A percentile compares a stretch with the other conserved stretches of the same genome.
Conservation (phyloP, 1,140 invertebrate genomes). For the Gonioctena quinquepunctata region DNA sequence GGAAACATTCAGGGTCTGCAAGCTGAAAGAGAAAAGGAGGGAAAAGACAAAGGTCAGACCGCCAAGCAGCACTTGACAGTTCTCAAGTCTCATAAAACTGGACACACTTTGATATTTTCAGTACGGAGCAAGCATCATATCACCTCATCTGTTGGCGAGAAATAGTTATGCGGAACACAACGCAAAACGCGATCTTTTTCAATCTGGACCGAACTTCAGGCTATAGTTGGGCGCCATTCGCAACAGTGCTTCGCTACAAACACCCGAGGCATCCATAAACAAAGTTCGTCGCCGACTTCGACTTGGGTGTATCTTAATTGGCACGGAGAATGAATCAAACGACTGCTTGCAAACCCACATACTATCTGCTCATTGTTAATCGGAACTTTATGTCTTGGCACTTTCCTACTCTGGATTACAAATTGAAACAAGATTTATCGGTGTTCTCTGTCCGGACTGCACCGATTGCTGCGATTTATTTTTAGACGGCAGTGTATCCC, state of each 20-base stretch:
- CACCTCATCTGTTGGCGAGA: too few species aligned
- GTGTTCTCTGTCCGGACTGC: not conserved
- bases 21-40: too few species aligned
- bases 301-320: slow-evolving; percentile 16
- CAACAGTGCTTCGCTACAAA: not conserved
- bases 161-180: too few species aligned
- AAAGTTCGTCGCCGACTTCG: not conserved
- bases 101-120: too few species aligned
- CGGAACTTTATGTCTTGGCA: slow-evolving; percentile 8
- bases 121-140: too few species aligned
- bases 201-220: too few species aligned
- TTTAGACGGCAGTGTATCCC: not conserved
- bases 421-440: slow-evolving; percentile 10
- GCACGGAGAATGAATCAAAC: slow-evolving; percentile 4
- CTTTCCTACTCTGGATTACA: slow-evolving; percentile 8
- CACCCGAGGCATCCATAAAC: slow-evolving; percentile 1
- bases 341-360: slow-evolving; percentile 7
- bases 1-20: too few species aligned
- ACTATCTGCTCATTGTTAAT: slow-evolving; percentile 14
- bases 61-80: too few species aligned
- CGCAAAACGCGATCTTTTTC: too few species aligned
- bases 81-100: too few species aligned
- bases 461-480: not conserved
- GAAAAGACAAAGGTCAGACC: too few species aligned
- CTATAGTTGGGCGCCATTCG: not conserved